Base-by-base conservation (phyloP, 2,113 vertebrate species). In the Chascanopsetta lugubris region DNA sequence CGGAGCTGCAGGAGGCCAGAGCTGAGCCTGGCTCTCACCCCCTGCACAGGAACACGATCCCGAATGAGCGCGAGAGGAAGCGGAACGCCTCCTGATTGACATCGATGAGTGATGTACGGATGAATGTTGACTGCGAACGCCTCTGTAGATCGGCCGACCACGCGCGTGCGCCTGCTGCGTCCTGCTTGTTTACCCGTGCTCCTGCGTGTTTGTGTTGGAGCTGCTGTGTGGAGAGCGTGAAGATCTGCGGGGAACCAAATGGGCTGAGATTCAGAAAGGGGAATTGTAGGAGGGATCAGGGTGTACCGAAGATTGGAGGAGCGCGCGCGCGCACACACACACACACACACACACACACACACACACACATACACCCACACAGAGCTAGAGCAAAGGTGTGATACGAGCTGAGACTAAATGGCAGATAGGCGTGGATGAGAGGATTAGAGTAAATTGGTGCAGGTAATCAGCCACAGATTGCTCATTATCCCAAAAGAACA, bases 21-120 rank as follows among this genome's bases (percentile, higher is more conserved):
- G n/a, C 20, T 18, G 13, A 13, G 34, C 34, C 12, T 1, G n/a
- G 15, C 42, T 9, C 71, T 43, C 55, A 56, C 42, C 62, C 15
- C 10, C 13, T 8, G 13, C 21, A 79, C 67, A 50, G 49, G 47
- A 20, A 53, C 53, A 71, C 58, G 30, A 29, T 24, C 30, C 32
- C 43, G 21, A 72, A 48, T 30, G 29, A 69, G 49, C 46, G 25
- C 36, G 20, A 61, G 45, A 60, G 20, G 64, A 78, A 79, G 59
- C 70, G 61, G 69, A 76, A 78, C 43, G 9, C 15, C 27, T 5
- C 1, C 18, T 29, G 22, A 42, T 75, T 60, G n/a, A 29, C 17
- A 50, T 43, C 63, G 55, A 55, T 42, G 4, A 36, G 45, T 20
- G 12, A 24, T 25, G 18, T 50, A 50, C 56, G 11, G 29, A 30